phyloP scores from a whole-genome alignment of 2,113 vertebrate species.

The Machaerirhynchus nigripectus region DNA sequence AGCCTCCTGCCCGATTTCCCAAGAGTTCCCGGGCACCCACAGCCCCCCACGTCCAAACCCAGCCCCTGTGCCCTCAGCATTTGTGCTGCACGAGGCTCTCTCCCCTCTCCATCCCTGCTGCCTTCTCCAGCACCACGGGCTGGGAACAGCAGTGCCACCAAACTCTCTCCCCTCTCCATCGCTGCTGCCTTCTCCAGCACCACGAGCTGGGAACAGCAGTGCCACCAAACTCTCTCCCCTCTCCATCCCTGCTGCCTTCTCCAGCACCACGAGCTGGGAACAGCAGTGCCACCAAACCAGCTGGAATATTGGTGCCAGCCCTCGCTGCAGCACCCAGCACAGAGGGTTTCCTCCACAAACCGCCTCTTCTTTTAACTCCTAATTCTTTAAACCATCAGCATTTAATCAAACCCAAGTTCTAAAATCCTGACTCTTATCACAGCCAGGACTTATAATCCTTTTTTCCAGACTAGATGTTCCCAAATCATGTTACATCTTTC shows the following conservation, averaged over 20 bases:
- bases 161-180: fast-evolving
- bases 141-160: background rate
- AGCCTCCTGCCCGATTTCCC: fast-evolving
- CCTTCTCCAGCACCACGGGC: background rate
- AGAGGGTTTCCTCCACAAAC: background rate
- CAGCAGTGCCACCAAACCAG: background rate
- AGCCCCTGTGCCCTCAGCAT: fast-evolving
- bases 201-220: fast-evolving
- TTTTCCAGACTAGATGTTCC: slow-evolving; percentile 75
- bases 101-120: fast-evolving
- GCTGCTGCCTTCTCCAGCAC: background rate
- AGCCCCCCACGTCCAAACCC: background rate
- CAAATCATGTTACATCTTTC: slow-evolving; percentile 75
- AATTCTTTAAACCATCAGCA: slow-evolving; percentile 70
- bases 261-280: fast-evolving
- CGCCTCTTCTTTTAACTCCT: slow-evolving; percentile 48
- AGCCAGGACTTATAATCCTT: slow-evolving; percentile 70
- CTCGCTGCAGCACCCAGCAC: background rate
- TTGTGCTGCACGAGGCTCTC: fast-evolving
- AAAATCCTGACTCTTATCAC: slow-evolving; percentile 71
- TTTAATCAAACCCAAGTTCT: slow-evolving; percentile 65
- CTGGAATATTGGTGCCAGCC: background rate
- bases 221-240: fast-evolving
- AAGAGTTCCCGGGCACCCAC: fast-evolving
- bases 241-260: fast-evolving